phyloP scores from a whole-genome alignment of 2,888 invertebrate genomes.

The Melipona beecheii region DNA sequence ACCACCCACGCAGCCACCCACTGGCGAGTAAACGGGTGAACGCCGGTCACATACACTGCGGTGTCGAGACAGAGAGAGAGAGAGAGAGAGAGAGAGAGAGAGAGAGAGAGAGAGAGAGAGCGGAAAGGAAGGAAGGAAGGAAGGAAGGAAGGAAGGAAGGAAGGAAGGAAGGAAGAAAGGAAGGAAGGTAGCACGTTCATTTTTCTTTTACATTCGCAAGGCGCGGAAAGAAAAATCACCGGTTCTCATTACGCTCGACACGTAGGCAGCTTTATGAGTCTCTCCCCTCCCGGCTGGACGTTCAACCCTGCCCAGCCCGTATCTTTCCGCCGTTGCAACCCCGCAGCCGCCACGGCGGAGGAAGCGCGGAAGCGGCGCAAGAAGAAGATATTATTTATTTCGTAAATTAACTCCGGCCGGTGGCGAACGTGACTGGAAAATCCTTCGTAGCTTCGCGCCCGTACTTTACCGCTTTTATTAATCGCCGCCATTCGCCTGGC shows the following conservation, averaged over 20 bases:
- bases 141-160: neutral
- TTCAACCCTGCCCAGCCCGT: conserved; percentile 31
- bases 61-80: neutral
- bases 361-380: conserved; percentile 68
- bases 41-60: neutral
- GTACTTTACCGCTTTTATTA: conserved; percentile 83
- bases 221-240: conserved; percentile 83
- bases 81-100: no score
- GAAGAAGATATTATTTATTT: conserved; percentile 84
- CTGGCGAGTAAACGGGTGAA: neutral
- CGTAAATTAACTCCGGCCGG: conserved; percentile 83
- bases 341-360: conserved; percentile 40
- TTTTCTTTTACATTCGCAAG: conserved; percentile 76
- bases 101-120: neutral
- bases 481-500: conserved; percentile 79
- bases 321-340: conserved; percentile 63
- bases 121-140: no score
- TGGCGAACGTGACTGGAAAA: conserved; percentile 83
- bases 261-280: conserved; percentile 69
- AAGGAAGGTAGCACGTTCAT: conserved; percentile 65
- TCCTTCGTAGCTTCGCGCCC: conserved; percentile 76
- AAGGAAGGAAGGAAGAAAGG: conserved; percentile 34
- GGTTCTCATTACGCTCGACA: conserved; percentile 80
- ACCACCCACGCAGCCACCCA: conserved; percentile 16
- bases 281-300: conserved; percentile 44